Evolutionary conservation across 2,797 vertebrate genomes (phyloP).

Genomic region (Rhadinocentrus ornatus): DNA sequence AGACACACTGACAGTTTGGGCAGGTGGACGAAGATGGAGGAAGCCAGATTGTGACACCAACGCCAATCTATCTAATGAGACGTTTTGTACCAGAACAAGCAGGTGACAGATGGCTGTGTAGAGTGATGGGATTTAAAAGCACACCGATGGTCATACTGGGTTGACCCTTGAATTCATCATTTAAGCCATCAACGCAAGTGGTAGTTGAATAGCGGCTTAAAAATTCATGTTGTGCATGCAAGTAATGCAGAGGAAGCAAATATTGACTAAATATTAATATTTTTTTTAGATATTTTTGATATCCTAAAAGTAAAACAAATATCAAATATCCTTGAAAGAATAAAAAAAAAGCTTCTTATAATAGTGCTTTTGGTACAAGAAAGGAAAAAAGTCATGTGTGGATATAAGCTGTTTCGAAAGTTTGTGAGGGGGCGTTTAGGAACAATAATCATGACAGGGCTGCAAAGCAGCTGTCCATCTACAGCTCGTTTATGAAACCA

Average conservation of each 20-base stretch:
- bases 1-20: conserved; percentile 71
- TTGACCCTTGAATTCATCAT: conserved; percentile 46
- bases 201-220: conserved; percentile 18
- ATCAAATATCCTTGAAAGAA: neutral
- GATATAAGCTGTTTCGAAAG: neutral
- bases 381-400: neutral
- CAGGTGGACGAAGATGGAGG: conserved; percentile 63
- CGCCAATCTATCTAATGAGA: conserved; percentile 30
- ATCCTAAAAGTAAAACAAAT: too few species aligned
- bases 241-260: neutral
- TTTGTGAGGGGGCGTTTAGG: neutral
- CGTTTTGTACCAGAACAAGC: conserved; percentile 57
- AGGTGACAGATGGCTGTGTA: conserved; percentile 52
- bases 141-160: conserved; percentile 35
- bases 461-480: conserved; percentile 27
- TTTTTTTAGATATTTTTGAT: too few species aligned
- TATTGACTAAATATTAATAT: too few species aligned
- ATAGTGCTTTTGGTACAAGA: neutral
- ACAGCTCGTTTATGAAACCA: conserved; percentile 27
- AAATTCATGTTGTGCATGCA: neutral
- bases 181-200: conserved; percentile 35
- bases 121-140: conserved; percentile 48
- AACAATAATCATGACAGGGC: conserved; percentile 1
- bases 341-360: too few species aligned
- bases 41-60: conserved; percentile 32